These are phyloP conservation scores for Ageneiosus marmoratus DNA, from an alignment of 2,113 vertebrate genomes.

Conservation along the genomic window DNA sequence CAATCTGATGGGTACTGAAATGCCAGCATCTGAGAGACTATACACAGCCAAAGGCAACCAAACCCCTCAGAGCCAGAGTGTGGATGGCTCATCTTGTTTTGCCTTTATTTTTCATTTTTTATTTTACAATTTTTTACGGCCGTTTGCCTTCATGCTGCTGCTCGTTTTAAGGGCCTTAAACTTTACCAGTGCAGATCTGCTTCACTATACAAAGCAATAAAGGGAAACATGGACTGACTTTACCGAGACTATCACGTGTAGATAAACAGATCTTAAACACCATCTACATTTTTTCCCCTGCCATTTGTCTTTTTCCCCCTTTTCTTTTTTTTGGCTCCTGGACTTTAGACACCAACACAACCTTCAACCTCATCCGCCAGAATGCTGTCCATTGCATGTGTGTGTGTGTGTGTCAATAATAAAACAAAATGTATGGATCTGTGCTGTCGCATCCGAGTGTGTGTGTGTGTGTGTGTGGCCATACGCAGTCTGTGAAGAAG, in stretches of 20 bases:
- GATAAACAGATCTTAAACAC: constrained; percentile 18
- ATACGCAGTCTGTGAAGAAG: constrained; percentile 38
- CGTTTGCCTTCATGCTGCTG: constrained; percentile 55
- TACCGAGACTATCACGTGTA: constrained; percentile 2
- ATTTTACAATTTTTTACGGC: constrained; percentile 37
- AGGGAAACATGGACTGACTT: constrained; percentile 50
- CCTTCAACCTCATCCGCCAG: constrained; percentile 46
- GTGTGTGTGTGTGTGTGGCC: too few species aligned
- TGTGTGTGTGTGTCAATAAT: too few species aligned
- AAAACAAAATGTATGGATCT: constrained; percentile 30
- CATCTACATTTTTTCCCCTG: neutral
- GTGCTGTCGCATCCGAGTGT: constrained; percentile 31
- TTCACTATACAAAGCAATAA: constrained; percentile 53
- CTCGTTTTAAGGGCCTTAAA: constrained; percentile 53
- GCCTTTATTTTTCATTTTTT: constrained; percentile 25
- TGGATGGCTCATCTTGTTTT: constrained; percentile 44
- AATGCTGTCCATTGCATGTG: constrained; percentile 58
- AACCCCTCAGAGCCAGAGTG: constrained; percentile 53
- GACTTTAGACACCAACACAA: constrained; percentile 37
- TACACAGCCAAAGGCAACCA: constrained; percentile 61
- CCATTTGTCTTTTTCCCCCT: neutral
- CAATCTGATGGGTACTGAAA: constrained; percentile 57
- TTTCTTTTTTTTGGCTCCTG: neutral
- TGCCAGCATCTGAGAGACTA: constrained; percentile 53
- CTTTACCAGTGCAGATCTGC: constrained; percentile 47